These are phyloP conservation scores for Dynastes maya DNA, from an alignment of 2,888 invertebrate species.

Conservation along the genomic window DNA sequence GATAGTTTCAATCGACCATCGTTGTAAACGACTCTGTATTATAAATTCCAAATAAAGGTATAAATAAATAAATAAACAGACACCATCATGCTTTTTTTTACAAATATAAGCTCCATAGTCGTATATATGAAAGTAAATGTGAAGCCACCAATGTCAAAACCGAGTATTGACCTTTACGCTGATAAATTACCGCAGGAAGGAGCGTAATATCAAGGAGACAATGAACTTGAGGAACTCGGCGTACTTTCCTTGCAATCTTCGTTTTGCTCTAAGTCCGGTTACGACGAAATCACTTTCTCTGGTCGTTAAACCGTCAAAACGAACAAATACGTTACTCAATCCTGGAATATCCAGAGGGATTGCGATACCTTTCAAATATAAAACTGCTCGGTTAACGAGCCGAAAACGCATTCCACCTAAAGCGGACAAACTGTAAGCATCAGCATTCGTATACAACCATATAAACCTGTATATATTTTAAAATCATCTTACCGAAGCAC, in stretches of 20 bases:
- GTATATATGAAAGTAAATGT: constrained; percentile 5
- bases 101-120: neutral
- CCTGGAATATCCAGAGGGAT: constrained; percentile 55
- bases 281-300: constrained; percentile 70
- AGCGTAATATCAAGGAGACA: constrained; percentile 43
- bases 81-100: neutral
- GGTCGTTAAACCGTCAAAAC: constrained; percentile 60
- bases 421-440: constrained; percentile 17
- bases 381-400: constrained; percentile 47
- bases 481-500: constrained; percentile 13
- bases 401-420: constrained; percentile 17
- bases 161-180: constrained; percentile 15
- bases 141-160: constrained; percentile 4
- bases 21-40: too few relatives aligned
- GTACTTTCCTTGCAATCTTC: constrained; percentile 45
- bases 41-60: too few relatives aligned
- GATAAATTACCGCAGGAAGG: neutral
- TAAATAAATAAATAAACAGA: neutral
- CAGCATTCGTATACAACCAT: neutral
- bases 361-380: constrained; percentile 55
- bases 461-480: neutral
- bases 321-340: constrained; percentile 56
- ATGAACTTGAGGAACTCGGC: constrained; percentile 49
- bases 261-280: constrained; percentile 64
- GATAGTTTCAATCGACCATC: too few relatives aligned